These are phyloP conservation scores for Geotrupes spiniger DNA, from an alignment of 2,888 invertebrate species.

Conservation along the genomic window DNA sequence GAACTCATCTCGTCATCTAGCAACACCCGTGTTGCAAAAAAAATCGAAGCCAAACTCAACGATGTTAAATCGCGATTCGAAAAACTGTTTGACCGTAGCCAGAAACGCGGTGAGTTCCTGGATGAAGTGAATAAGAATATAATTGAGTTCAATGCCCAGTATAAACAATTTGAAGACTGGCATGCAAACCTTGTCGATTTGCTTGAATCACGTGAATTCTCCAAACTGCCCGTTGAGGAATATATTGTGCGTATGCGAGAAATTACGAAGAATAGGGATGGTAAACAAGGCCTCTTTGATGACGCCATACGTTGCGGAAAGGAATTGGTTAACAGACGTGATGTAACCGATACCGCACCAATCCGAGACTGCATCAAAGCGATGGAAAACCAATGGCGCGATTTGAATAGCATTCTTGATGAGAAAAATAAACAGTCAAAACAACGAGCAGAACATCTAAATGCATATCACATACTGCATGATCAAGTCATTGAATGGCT, in stretches of 20 bases:
- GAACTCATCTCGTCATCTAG: conserved; percentile 78
- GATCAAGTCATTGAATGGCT: conserved; percentile 86
- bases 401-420: conserved; percentile 75
- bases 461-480: conserved; percentile 80
- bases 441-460: conserved; percentile 80
- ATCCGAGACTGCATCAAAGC: conserved; percentile 81
- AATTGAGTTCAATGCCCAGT: conserved; percentile 65
- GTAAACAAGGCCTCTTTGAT: conserved; percentile 64
- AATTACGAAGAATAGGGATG: conserved; percentile 46
- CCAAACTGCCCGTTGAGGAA: conserved; percentile 65
- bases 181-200: conserved; percentile 67
- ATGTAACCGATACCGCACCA: conserved; percentile 81
- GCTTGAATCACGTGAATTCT: conserved; percentile 70
- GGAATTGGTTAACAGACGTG: conserved; percentile 76
- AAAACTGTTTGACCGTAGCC: conserved; percentile 76
- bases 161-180: conserved; percentile 69
- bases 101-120: conserved; percentile 76
- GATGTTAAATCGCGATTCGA: conserved; percentile 84
- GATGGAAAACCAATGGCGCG: conserved; percentile 86
- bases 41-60: conserved; percentile 83
- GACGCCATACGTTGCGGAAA: conserved; percentile 79
- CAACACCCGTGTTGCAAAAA: conserved; percentile 84
- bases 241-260: conserved; percentile 57
- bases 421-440: conserved; percentile 83
- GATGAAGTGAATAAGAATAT: conserved; percentile 73